Evolutionary conservation across 2,797 vertebrate genomes (phyloP), one percentile per base, ranked within the genome.

Genomic region (Pseudomugil gertrudae): DNA sequence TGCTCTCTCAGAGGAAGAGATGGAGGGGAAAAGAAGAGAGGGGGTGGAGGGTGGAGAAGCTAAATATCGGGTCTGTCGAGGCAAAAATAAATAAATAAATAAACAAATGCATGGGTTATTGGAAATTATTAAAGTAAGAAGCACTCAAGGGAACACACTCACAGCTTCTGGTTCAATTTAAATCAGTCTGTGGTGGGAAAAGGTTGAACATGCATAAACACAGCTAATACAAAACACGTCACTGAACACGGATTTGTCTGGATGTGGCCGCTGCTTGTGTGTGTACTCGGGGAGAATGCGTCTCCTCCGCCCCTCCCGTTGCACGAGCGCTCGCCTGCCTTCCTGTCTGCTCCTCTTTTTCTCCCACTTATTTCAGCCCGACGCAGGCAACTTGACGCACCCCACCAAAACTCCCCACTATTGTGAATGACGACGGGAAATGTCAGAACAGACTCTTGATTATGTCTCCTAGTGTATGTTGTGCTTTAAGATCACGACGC

Each of bases 331-430:
- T 82, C 74, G 38, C 71, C 74, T 69, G 45, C 72, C 72, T 72
- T 70, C 78, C 84, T 79, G 85, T 82, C 80, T 87, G 82, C 63
- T 83, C 80, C 67, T 79, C 82, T 57, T 47, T 83, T 79, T 84
- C 69, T 81, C 76, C 66, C 83, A 74, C 84, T n/a, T 43, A n/a
- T 43, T 69, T 59, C 59, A 86, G 73, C 72, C 58, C 77, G 81
- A 86, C 84, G 85, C 86, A 76, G 79, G 85, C 81, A 93, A 92
- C 87, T 91, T 92, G 89, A 90, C 89, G 91, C 91, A 91, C 90
- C 84, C 81, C 73, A 74, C 66, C 73, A 57, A 57, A 84, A 87
- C 76, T 86, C 83, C 66, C 57, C 69, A 56, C 19, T 55, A 57
- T 77, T 65, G 59, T 32, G 63, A 72, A 54, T 7, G 77, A 57